Evolutionary conservation across 2,797 vertebrate species (phyloP), one percentile per base, ranked within the genome.

Genomic region (Clarias platycephalus): DNA sequence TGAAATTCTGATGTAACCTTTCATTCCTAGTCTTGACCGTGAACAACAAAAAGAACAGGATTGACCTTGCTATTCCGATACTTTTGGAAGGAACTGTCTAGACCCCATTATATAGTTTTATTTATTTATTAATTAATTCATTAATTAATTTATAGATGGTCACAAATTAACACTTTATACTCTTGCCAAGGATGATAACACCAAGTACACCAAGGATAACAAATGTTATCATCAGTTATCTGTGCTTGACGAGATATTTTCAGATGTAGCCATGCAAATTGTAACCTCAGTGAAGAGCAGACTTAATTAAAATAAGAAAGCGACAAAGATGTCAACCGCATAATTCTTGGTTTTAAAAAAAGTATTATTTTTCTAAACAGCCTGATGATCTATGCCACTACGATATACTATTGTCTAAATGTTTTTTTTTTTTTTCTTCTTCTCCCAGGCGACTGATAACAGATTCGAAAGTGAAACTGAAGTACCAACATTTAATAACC

Each of bases 401-500:
- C 8, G n/a, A n/a, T 2, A 8, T 81, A 44, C 9, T 16, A 10
- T 26, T 37, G 8, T 24, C 24, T 67, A 24, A 83, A 2, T 37
- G 37, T 89, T 0, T 80, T 91, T 72, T 85, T 88, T 84, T 0
- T 6, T 66, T 89, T 0, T 80, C 91, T 72, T 85, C 88, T 84
- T 0, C 37, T 66, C 87, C 68, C 88, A 99, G 98, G 98, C 96
- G 98, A 90, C 95, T 99, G 94, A 99, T 99, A 93, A 99, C 97
- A 96, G 98, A 99, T 96, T 99, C 98, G 89, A 99, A 99, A 96
- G 98, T 99, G 94, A 99, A 99, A 95, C 97, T 99, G 97, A 99
- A 99, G 96, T 99, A 99, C 96, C 98, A 99, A 94, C 98, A 99
- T 98, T 97, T 99, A 98, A 99, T 99, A 95, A 99, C 98, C 81